Evolutionary conservation across 1,140 invertebrate species (phyloP), one percentile per base, ranked within the genome.

Genomic region (Lucilia cuprina): DNA sequence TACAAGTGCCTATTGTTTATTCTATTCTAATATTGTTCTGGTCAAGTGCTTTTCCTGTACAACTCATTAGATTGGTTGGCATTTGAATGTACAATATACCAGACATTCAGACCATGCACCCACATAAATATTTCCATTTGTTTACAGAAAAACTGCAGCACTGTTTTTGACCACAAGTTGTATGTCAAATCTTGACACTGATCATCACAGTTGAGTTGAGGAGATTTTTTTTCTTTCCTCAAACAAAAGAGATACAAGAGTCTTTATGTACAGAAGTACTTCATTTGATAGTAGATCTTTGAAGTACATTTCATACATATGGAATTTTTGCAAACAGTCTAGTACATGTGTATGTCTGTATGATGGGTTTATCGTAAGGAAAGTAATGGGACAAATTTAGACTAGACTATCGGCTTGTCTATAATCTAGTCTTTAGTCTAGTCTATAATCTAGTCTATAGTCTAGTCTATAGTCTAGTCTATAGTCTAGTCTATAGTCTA

Each of bases 101-200:
- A 41, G 41, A 41, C 41, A 41, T 41, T 41, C 10, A 41, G 25
- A 30, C 14, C 14, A 7, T 60, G n/a, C 55, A 7, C 41, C 41
- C 41, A 41, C 41, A 41, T 41, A 41, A 7, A 8, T 41, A 41
- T 41, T 2, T 41, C 0, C 41, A 41, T 41, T 8, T 10, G 41
- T 10, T 8, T 41, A 41, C 41, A 41, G 10, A 41, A 7, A 41
- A 41, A 41, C 10, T 41, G 5, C 41, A 41, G 41, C 41, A 41
- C 41, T 41, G 41, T 70, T 25, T 70, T 70, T 70, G 65, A 83
- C 41, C 65, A 83, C 60, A 75, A 50, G 60, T 74, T 75, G 83
- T 83, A 75, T 75, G 83, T 83, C 83, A 89, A 89, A 89, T 89
- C 88, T 89, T 89, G 88, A 89, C 88, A 89, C 88, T 89, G 88